Evolutionary conservation across 2,113 vertebrate genomes (phyloP).

Genomic region (Neotragus moschatus): DNA sequence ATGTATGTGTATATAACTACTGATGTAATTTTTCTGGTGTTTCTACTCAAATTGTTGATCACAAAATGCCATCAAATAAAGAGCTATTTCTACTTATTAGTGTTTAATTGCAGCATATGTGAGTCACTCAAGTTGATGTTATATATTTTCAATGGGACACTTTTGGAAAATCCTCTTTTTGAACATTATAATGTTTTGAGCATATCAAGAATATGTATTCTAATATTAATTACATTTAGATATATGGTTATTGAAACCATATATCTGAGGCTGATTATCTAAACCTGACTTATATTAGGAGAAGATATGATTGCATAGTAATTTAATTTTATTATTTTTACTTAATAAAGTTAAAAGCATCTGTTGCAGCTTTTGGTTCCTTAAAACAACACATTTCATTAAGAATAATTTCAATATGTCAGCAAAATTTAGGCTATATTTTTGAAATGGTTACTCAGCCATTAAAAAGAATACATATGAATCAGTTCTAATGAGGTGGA

Average conservation of each 20-base stretch:
- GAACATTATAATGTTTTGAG: background rate
- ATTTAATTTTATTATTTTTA: background rate
- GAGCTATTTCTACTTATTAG: background rate
- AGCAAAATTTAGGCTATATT: background rate
- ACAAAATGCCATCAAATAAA: background rate
- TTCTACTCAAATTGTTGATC: background rate
- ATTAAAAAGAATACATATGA: no score
- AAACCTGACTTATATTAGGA: background rate
- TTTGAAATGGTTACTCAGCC: background rate
- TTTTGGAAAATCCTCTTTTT: background rate
- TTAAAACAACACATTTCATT: background rate
- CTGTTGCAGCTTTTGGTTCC: background rate
- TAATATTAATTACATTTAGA: background rate
- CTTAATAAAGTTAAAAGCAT: background rate
- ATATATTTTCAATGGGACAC: background rate
- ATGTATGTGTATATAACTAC: background rate
- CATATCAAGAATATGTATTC: background rate
- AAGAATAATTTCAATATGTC: background rate
- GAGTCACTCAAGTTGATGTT: background rate
- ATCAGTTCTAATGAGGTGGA: no score
- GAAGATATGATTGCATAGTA: background rate
- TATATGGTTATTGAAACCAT: background rate
- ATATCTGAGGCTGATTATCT: background rate
- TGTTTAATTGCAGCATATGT: background rate
- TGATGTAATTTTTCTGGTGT: background rate